These are phyloP conservation scores for Dromius quadrimaculatus DNA, from an alignment of 2,888 invertebrate species.

Conservation along the genomic window DNA sequence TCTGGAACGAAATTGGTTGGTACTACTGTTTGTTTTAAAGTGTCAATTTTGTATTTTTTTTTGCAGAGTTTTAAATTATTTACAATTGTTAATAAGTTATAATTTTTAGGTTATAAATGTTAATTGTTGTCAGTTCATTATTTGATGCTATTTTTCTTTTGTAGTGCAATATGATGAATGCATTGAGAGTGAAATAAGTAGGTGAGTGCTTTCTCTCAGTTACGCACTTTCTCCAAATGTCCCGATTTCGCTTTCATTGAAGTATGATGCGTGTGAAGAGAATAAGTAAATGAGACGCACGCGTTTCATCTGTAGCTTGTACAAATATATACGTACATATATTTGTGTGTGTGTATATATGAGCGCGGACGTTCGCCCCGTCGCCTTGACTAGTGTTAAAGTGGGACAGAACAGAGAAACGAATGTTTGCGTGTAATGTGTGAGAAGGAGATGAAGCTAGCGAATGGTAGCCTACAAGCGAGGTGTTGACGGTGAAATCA, in stretches of 20 bases:
- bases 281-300: conserved; percentile 25
- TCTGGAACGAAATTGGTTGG: background rate
- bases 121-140: background rate
- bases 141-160: too few relatives aligned
- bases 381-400: conserved; percentile 53
- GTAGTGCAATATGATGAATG: background rate
- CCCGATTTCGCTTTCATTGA: conserved; percentile 48
- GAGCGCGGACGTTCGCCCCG: conserved; percentile 41
- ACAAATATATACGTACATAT: background rate
- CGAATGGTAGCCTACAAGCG: conserved; percentile 47
- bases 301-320: conserved; percentile 40
- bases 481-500: conserved; percentile 61
- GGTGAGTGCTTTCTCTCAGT: conserved; percentile 26
- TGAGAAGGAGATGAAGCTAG: conserved; percentile 53
- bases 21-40: background rate
- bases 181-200: conserved; percentile 16
- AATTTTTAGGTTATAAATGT: background rate
- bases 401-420: conserved; percentile 52
- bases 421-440: conserved; percentile 41
- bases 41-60: background rate
- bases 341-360: conserved; percentile 22
- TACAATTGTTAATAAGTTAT: too few relatives aligned
- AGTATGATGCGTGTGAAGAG: conserved; percentile 41
- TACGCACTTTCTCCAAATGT: conserved; percentile 47
- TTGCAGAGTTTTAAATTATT: too few relatives aligned